Base-by-base conservation (phyloP, 2,797 vertebrate genomes). In the Peromyscus melanophrys region DNA sequence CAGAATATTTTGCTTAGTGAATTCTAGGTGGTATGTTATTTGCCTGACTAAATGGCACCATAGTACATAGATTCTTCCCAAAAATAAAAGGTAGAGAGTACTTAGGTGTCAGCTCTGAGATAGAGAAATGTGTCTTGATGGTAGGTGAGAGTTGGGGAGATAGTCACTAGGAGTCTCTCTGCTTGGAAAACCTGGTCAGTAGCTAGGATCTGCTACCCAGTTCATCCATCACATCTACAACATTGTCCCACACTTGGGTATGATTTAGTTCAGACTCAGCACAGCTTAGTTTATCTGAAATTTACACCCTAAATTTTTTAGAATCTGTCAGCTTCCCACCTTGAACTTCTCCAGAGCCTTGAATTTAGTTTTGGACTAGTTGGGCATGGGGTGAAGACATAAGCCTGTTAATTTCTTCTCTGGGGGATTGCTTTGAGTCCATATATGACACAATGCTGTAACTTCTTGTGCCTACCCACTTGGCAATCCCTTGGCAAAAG, bases 1-100 rank as follows among this genome's bases (percentile, higher is more conserved):
- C 52, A 96, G 83, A 89, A 76, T 94, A 59, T 49, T 92, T 93
- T 27, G 27, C 52, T 27, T 80, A 92, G 37, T 57, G 59, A 67
- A 83, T 59, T 57, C 34, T 37, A 89, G 78, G 43, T 17, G 85
- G 4, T 77, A 59, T 65, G 34, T 67, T 83, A 10, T 94, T 91
- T 76, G 78, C 71, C 69, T 71, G 88, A 57, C 82, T 86, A 86
- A 96, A 49, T 55, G 29, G 13, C 19, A 83, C 29, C 3, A 4
- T 34, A 46, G 43, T 82, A 37, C 2, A 16, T 67, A 63, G 25
- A 11, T 82, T 52, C 6, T 3, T 63, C 34, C 55, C 17, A 46
- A 80, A 63, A 87, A 61, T 73, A 1, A 73, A 69, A 89, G 81
- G 16, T 17, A 4, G 89, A 4, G 85, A 40, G 13, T 5, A 0